Percentiles rank a stretch among this genome's conserved stretches.
Conservation (phyloP, 2,113 vertebrate genomes). For the Oxygymnocypris stewartii region DNA sequence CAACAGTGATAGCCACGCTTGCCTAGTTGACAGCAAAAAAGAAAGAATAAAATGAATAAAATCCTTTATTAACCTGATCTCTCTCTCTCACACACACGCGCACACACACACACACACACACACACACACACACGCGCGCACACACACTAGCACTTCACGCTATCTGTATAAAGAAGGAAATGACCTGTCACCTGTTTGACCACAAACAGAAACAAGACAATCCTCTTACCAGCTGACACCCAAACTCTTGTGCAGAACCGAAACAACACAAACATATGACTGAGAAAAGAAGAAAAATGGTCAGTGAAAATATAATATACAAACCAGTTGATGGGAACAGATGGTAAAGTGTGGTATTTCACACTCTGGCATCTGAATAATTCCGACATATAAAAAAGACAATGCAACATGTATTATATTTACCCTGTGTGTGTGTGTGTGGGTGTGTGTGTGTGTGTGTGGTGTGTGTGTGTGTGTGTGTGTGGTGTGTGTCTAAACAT, state of each 20-base stretch:
- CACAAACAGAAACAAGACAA: background rate
- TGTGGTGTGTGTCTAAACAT: background rate
- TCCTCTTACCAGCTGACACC: background rate
- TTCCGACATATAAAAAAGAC: no score
- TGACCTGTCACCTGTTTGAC: background rate
- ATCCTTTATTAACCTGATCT: constrained; percentile 7
- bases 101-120: no score
- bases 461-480: no score
- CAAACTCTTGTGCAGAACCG: background rate
- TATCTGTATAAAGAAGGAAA: constrained; percentile 11
- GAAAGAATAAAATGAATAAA: background rate
- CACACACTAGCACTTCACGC: background rate
- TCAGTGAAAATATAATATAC: background rate
- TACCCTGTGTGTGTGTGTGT: no score
- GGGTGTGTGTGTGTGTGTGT: no score
- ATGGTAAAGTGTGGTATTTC: background rate
- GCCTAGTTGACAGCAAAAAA: background rate
- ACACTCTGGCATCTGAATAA: background rate
- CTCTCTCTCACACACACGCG: no score
- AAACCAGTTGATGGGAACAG: background rate
- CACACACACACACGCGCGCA: no score
- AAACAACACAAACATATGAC: background rate
- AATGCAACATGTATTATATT: no score
- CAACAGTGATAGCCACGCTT: background rate
- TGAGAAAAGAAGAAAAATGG: no score